A percentile compares a stretch with the other conserved stretches of the same genome.
Evolutionary conservation across 2,888 invertebrate species (phyloP).

Genomic region (Diploptera punctata): DNA sequence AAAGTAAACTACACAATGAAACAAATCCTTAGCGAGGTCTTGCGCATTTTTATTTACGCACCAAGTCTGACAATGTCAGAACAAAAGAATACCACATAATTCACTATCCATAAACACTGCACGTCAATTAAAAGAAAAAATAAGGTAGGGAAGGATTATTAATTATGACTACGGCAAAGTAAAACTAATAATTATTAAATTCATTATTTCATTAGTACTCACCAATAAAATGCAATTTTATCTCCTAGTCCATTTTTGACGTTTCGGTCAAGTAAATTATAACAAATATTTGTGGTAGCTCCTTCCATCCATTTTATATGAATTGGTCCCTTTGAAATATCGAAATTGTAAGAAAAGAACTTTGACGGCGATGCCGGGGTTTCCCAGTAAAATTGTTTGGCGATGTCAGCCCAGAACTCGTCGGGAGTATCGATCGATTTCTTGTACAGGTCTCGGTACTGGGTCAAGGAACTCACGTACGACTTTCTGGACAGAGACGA

Average conservation of each 20-base stretch:
- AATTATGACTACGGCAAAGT: too few relatives aligned
- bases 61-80: too few relatives aligned
- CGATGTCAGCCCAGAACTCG: slow-evolving; percentile 92
- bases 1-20: too few relatives aligned
- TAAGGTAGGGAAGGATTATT: too few relatives aligned
- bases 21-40: too few relatives aligned
- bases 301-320: slow-evolving; percentile 96
- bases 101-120: too few relatives aligned
- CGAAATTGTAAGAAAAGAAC: slow-evolving; percentile 91
- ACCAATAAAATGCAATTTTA: slow-evolving; percentile 95
- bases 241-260: slow-evolving; percentile 89
- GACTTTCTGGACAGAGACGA: slow-evolving; percentile 63
- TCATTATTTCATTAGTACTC: slow-evolving; percentile 58
- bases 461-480: slow-evolving; percentile 71
- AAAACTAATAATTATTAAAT: too few relatives aligned
- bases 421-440: slow-evolving; percentile 88
- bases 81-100: too few relatives aligned
- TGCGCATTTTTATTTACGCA: too few relatives aligned
- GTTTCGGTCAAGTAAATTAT: slow-evolving; percentile 93
- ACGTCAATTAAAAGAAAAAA: too few relatives aligned
- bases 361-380: slow-evolving; percentile 74
- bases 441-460: slow-evolving; percentile 84
- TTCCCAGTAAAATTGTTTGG: slow-evolving; percentile 95
- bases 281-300: slow-evolving; percentile 93
- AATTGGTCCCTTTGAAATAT: slow-evolving; percentile 86